These are phyloP conservation scores for Listrodromus nycthemerus DNA, from an alignment of 2,888 invertebrate species.

Conservation along the genomic window DNA sequence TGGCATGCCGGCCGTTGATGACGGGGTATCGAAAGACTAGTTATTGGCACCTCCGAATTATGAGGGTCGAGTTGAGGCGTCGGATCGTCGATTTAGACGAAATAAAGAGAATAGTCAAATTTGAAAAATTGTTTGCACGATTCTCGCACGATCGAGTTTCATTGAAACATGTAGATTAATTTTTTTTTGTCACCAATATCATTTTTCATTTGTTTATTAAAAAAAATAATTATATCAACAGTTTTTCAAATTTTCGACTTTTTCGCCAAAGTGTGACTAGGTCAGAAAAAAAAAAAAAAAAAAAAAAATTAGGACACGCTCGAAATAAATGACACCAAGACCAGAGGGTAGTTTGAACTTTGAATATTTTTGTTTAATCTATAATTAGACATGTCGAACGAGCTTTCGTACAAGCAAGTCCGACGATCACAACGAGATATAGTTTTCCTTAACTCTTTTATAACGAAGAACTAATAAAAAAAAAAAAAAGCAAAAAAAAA, in stretches of 20 bases:
- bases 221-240: neutral
- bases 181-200: neutral
- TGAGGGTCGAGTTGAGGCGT: neutral
- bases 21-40: conserved; percentile 33
- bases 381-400: conserved; percentile 78
- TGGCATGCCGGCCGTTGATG: conserved; percentile 34
- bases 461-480: conserved; percentile 74
- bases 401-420: conserved; percentile 63
- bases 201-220: neutral
- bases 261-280: too few relatives aligned
- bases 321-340: conserved; percentile 44
- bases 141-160: neutral
- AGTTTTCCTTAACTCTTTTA: conserved; percentile 74
- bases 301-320: conserved; percentile 2
- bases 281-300: neutral
- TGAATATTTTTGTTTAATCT: conserved; percentile 75
- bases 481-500: conserved; percentile 66
- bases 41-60: conserved; percentile 26
- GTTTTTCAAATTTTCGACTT: neutral
- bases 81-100: neutral
- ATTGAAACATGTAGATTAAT: neutral
- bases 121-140: neutral
- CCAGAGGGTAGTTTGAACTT: conserved; percentile 72
- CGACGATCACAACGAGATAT: conserved; percentile 82
- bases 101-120: too few relatives aligned